These are phyloP conservation scores for Burhinus bistriatus DNA, from an alignment of 2,113 vertebrate genomes.

Conservation along the genomic window DNA sequence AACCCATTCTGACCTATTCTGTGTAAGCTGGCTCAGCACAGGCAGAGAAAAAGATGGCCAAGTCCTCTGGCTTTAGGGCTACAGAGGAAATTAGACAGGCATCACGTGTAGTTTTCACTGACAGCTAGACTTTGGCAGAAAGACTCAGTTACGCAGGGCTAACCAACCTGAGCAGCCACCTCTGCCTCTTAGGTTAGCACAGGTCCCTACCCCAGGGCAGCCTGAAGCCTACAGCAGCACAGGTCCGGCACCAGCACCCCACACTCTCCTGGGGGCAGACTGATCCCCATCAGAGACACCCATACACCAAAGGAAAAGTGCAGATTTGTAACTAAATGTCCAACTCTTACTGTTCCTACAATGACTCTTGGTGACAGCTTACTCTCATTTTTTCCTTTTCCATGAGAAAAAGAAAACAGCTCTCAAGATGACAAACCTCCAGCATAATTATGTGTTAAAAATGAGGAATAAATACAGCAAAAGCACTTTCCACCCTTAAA, in stretches of 20 bases:
- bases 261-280: not conserved
- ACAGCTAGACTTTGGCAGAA: not conserved
- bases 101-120: not conserved
- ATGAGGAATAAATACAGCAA: not conserved
- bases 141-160: not conserved
- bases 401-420: not conserved
- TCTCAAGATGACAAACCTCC: not conserved
- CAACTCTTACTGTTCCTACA: not conserved
- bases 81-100: not conserved
- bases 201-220: not conserved
- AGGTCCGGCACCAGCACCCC: not conserved
- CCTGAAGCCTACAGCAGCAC: accelerated
- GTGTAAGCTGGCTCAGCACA: not conserved
- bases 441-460: not conserved
- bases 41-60: not conserved
- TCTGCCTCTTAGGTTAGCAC: not conserved
- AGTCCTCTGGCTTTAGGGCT: not conserved
- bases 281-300: not conserved
- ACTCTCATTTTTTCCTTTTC: not conserved
- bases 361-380: not conserved
- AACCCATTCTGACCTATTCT: not conserved
- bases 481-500: not conserved
- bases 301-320: not conserved
- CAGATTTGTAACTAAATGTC: not conserved
- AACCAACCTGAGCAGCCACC: not conserved